Evolutionary conservation across 2,797 vertebrate species (phyloP).

Genomic region (Myotis findleyi): DNA sequence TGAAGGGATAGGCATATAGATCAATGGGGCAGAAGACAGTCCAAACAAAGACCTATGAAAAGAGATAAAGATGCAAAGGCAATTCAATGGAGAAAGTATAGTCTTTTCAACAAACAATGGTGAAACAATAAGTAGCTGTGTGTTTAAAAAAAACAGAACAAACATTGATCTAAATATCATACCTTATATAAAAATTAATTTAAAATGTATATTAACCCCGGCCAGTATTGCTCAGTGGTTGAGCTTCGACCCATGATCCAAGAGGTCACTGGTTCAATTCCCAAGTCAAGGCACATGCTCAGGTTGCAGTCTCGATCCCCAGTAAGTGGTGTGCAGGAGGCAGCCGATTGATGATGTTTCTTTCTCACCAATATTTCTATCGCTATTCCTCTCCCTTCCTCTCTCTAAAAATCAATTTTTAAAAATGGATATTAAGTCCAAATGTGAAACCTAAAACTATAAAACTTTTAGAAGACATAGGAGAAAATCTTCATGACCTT

Average conservation of each 20-base stretch:
- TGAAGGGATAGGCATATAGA: background rate
- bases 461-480: background rate
- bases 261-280: too few relatives aligned
- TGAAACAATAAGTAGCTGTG: background rate
- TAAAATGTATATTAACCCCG: background rate
- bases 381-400: too few relatives aligned
- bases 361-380: too few relatives aligned
- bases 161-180: background rate
- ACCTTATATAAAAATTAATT: constrained; percentile 29
- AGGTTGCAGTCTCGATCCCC: too few relatives aligned
- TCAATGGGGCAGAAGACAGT: background rate
- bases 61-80: background rate
- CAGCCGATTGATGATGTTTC: too few relatives aligned
- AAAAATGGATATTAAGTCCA: background rate
- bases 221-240: too few relatives aligned
- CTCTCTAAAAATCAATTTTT: constrained; percentile 19
- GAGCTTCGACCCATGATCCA: too few relatives aligned
- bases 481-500: background rate
- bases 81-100: background rate
- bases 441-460: background rate
- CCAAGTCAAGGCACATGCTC: too few relatives aligned
- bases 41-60: background rate
- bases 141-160: background rate
- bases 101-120: background rate
- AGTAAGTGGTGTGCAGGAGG: too few relatives aligned